These are phyloP conservation scores for Anguilla marmorata DNA, from an alignment of 2,797 vertebrate genomes.

Conservation along the genomic window DNA sequence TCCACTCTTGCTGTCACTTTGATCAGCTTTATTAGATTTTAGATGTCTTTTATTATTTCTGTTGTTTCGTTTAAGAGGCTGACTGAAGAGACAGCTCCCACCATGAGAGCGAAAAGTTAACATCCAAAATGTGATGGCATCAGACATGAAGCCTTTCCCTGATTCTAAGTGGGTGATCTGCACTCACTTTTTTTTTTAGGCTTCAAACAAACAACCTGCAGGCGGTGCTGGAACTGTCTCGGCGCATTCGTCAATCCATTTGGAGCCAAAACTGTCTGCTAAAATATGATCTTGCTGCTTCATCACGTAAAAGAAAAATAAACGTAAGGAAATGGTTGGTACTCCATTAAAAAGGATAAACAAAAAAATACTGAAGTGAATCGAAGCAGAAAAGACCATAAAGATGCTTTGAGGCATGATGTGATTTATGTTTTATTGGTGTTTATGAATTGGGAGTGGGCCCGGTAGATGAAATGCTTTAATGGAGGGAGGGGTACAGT, in stretches of 20 bases:
- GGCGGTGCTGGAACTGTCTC: slow-evolving; percentile 20
- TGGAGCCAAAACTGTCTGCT: not conserved
- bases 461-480: not conserved
- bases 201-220: slow-evolving; percentile 29
- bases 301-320: not conserved
- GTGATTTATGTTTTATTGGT: slow-evolving; percentile 9
- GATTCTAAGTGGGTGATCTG: not conserved
- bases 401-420: not conserved
- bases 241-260: slow-evolving; percentile 5
- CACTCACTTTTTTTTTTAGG: not conserved
- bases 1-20: not conserved
- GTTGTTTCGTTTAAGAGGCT: not conserved
- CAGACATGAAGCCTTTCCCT: not conserved
- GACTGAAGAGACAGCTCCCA: not conserved
- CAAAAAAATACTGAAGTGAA: not conserved
- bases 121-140: not conserved
- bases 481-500: not conserved
- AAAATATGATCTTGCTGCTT: slow-evolving; percentile 13
- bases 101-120: slow-evolving; percentile 19
- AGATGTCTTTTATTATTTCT: not conserved
- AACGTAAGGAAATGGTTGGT: not conserved
- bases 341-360: not conserved
- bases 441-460: not conserved
- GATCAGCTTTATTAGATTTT: not conserved
- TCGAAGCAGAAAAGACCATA: not conserved